phyloP scores from a whole-genome alignment of 2,113 vertebrate species.

The Chitala chitala region DNA sequence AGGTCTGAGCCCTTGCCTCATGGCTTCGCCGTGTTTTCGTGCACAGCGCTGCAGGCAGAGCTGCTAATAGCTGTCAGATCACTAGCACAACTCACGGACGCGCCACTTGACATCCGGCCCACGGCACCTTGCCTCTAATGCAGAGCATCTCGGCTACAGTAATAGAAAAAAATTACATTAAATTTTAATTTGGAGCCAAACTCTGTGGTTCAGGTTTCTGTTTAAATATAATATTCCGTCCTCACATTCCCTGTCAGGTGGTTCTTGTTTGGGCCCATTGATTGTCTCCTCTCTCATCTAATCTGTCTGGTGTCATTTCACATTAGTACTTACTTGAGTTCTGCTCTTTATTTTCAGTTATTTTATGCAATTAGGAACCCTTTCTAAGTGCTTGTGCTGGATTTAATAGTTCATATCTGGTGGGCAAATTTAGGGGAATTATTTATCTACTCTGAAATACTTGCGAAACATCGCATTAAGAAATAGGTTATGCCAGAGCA shows the following conservation, averaged over 20 bases:
- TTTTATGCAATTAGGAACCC: neutral
- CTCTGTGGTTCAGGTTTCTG: neutral
- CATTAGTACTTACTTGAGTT: neutral
- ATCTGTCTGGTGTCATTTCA: neutral
- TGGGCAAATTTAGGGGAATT: too few relatives aligned
- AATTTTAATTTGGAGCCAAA: constrained; percentile 2
- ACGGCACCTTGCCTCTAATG: neutral
- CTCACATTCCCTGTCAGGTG: neutral
- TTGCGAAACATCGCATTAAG: too few relatives aligned
- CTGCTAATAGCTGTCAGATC: neutral
- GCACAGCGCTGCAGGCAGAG: neutral
- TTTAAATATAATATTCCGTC: constrained; percentile 1
- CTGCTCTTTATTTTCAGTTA: too few relatives aligned
- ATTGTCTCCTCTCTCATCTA: neutral
- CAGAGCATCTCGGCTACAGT: neutral
- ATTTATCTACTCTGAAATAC: too few relatives aligned
- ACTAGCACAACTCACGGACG: neutral
- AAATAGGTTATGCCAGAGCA: too few relatives aligned
- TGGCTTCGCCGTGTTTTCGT: neutral
- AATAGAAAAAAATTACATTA: constrained; percentile 3
- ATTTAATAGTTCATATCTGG: too few relatives aligned
- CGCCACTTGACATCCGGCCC: neutral
- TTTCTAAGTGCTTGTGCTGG: neutral
- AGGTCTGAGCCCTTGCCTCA: neutral
- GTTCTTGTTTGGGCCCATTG: neutral